A percentile compares a stretch with the other conserved stretches of the same genome.
Conservation (phyloP, 2,888 invertebrate species). For the Dolichomitus sp. region DNA sequence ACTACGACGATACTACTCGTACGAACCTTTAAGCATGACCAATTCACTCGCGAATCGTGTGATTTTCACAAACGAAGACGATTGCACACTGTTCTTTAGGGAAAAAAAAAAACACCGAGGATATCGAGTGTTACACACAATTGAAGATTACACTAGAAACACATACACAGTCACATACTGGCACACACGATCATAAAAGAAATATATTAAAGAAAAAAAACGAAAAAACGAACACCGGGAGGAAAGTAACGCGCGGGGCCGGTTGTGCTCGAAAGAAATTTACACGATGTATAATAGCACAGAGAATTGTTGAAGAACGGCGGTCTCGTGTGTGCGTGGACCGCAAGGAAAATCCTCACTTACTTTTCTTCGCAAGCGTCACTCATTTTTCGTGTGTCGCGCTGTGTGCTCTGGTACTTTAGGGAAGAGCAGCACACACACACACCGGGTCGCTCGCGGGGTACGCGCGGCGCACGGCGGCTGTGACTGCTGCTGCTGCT, state of each 20-base stretch:
- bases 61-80: not conserved
- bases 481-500: slow-evolving; percentile 61
- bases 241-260: slow-evolving; percentile 43
- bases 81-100: not conserved
- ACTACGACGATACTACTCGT: not conserved
- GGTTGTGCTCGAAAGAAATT: slow-evolving; percentile 46
- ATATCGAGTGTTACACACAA: slow-evolving; percentile 33
- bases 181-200: slow-evolving; percentile 41
- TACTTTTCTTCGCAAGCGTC: slow-evolving; percentile 53
- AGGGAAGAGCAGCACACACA: too few relatives aligned
- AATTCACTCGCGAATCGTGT: not conserved
- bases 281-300: slow-evolving; percentile 5
- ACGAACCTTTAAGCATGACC: not conserved
- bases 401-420: slow-evolving; percentile 6
- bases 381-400: slow-evolving; percentile 55
- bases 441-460: slow-evolving; percentile 64
- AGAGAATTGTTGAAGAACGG: slow-evolving; percentile 29
- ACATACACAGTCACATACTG: slow-evolving; percentile 42
- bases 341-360: slow-evolving; percentile 50
- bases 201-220: slow-evolving; percentile 2
- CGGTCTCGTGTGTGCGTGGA: slow-evolving; percentile 34
- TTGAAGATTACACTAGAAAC: slow-evolving; percentile 50
- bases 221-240: slow-evolving; percentile 17
- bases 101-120: too few relatives aligned
- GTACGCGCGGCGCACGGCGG: slow-evolving; percentile 74